Conservation (phyloP, 2,888 invertebrate genomes). For the Caenorhabditis drosophilae region DNA sequence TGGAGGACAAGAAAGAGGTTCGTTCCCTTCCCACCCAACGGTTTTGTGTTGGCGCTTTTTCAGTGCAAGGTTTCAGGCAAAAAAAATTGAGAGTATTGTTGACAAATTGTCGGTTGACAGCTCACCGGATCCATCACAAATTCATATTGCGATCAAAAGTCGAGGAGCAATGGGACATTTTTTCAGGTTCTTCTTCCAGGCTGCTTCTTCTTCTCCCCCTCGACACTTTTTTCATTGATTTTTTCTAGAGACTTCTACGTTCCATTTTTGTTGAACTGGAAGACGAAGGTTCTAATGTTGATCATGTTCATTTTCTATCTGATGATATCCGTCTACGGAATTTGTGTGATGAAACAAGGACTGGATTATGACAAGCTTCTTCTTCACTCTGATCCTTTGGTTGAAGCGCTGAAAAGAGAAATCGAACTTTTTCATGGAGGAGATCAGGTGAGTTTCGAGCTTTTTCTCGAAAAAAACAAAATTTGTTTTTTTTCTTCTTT, state of each 20-base stretch:
- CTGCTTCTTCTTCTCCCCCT: no score
- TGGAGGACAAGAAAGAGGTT: no score
- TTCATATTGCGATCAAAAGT: conserved; percentile 50
- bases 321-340: conserved; percentile 79
- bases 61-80: no score
- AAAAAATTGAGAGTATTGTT: conserved; percentile 5
- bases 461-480: no score
- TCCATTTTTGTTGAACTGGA: conserved; percentile 61
- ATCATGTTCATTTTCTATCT: conserved; percentile 81
- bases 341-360: conserved; percentile 73
- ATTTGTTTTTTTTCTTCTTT: no score
- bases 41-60: no score
- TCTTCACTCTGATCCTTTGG: conserved; percentile 62
- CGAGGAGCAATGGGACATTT: conserved; percentile 61
- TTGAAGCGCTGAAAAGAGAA: conserved; percentile 59
- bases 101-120: conserved; percentile 9
- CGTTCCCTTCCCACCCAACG: no score
- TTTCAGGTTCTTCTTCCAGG: no score
- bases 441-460: no score
- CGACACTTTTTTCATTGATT: no score
- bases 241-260: conserved; percentile 64
- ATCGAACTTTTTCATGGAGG: conserved; percentile 68
- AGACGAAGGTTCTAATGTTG: conserved; percentile 75
- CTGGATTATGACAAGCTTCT: conserved; percentile 67
- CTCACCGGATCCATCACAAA: conserved; percentile 35